Evolutionary conservation across 2,888 invertebrate species (phyloP).

Genomic region (Nomada fucata): DNA sequence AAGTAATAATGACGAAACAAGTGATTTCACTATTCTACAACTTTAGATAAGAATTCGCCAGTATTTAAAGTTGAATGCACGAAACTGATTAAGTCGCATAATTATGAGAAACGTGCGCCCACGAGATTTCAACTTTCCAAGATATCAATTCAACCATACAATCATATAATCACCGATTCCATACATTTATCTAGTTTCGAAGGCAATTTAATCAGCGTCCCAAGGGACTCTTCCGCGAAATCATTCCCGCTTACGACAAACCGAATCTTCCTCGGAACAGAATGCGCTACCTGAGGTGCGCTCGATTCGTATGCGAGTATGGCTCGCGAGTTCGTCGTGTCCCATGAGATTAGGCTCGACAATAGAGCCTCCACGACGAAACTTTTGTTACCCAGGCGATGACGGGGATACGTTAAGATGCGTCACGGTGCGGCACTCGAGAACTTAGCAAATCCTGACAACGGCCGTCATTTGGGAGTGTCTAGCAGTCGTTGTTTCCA

Average conservation of each 20-base stretch:
- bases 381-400: slow-evolving; percentile 49
- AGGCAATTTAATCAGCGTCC: not conserved
- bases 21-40: not conserved
- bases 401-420: slow-evolving; percentile 71
- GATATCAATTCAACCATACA: not conserved
- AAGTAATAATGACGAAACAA: not conserved
- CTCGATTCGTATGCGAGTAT: slow-evolving; percentile 56
- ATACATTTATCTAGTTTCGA: not conserved
- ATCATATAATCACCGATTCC: not conserved
- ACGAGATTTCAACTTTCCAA: not conserved
- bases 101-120: not conserved
- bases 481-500: slow-evolving; percentile 60
- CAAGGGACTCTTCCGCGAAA: not conserved
- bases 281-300: not conserved
- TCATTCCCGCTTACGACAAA: not conserved
- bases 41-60: too few relatives aligned
- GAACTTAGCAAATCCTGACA: slow-evolving; percentile 72
- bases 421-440: slow-evolving; percentile 66
- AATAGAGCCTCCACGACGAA: slow-evolving; percentile 56
- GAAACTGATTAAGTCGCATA: too few relatives aligned
- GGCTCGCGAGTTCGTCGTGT: slow-evolving; percentile 48
- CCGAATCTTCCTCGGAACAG: not conserved
- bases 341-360: slow-evolving; percentile 69
- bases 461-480: slow-evolving; percentile 70
- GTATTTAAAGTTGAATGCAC: too few relatives aligned